Conservation (phyloP, 2,797 vertebrate species). For the Mus spretus region DNA sequence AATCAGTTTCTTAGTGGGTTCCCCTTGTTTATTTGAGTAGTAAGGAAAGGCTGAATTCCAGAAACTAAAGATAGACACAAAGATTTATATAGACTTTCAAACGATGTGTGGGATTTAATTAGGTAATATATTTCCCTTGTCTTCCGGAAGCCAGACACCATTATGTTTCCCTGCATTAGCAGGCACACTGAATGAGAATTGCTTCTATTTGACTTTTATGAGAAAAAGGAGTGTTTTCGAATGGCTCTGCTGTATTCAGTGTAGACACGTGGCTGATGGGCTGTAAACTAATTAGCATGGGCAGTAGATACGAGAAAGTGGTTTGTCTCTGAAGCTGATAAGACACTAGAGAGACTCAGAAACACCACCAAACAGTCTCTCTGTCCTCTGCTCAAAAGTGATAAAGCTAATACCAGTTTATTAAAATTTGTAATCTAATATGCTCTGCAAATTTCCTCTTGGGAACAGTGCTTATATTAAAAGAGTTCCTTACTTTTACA, state of each 20-base stretch:
- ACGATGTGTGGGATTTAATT: conserved; percentile 55
- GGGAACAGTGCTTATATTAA: conserved; percentile 57
- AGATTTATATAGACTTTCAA: conserved; percentile 61
- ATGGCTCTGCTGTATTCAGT: conserved; percentile 21
- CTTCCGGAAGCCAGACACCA: conserved; percentile 66
- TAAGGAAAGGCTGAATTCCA: conserved; percentile 6
- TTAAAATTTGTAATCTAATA: conserved; percentile 70
- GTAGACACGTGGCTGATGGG: conserved; percentile 48
- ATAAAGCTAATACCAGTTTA: conserved; percentile 74
- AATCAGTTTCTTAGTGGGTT: not conserved
- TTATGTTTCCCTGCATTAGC: conserved; percentile 53
- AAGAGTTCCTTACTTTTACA: conserved; percentile 73
- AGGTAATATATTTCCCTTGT: conserved; percentile 56
- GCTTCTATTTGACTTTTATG: conserved; percentile 62
- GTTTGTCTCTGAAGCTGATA: conserved; percentile 64
- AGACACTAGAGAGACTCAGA: conserved; percentile 47
- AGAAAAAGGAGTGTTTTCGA: conserved; percentile 54
- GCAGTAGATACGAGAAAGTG: conserved; percentile 41
- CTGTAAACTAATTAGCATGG: conserved; percentile 64
- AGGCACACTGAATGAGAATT: conserved; percentile 52
- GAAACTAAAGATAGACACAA: conserved; percentile 7
- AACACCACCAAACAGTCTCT: conserved; percentile 49
- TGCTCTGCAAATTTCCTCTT: conserved; percentile 73
- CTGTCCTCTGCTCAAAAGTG: conserved; percentile 53
- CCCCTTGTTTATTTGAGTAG: not conserved